A percentile compares a stretch with the other conserved stretches of the same genome.
phyloP scores from a whole-genome alignment of 2,888 invertebrate species.

The Mythimna impura region DNA sequence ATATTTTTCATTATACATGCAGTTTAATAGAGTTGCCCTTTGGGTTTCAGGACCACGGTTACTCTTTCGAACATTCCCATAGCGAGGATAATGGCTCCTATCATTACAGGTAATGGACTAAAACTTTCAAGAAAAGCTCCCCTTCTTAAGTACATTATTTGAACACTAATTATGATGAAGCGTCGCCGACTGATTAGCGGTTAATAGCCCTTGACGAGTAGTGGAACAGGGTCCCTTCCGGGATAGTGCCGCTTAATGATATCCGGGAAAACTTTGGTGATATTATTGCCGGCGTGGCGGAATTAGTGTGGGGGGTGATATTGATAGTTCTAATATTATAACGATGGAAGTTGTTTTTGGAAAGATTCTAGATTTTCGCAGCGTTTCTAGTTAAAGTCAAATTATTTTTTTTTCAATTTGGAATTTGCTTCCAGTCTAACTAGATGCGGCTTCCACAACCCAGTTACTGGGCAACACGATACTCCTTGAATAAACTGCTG shows the following conservation, averaged over 20 bases:
- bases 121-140: constrained; percentile 32
- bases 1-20: too few relatives aligned
- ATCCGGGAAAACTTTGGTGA: constrained; percentile 44
- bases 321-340: constrained; percentile 9
- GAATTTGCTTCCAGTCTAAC: too few relatives aligned
- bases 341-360: not conserved
- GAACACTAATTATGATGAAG: constrained; percentile 51
- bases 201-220: constrained; percentile 70
- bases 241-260: constrained; percentile 49
- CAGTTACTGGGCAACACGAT: too few relatives aligned
- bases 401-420: too few relatives aligned
- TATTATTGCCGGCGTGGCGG: constrained; percentile 31
- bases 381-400: too few relatives aligned
- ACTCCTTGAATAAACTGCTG: too few relatives aligned
- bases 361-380: not conserved
- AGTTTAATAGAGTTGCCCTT: too few relatives aligned
- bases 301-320: constrained; percentile 26
- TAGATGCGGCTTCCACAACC: too few relatives aligned
- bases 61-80: too few relatives aligned
- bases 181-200: constrained; percentile 60
- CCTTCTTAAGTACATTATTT: constrained; percentile 37
- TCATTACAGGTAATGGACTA: not conserved
- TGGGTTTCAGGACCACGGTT: too few relatives aligned
- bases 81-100: not conserved
- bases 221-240: constrained; percentile 44